Evolutionary conservation across 2,113 vertebrate species (phyloP).

Genomic region (Prunella himalayana): DNA sequence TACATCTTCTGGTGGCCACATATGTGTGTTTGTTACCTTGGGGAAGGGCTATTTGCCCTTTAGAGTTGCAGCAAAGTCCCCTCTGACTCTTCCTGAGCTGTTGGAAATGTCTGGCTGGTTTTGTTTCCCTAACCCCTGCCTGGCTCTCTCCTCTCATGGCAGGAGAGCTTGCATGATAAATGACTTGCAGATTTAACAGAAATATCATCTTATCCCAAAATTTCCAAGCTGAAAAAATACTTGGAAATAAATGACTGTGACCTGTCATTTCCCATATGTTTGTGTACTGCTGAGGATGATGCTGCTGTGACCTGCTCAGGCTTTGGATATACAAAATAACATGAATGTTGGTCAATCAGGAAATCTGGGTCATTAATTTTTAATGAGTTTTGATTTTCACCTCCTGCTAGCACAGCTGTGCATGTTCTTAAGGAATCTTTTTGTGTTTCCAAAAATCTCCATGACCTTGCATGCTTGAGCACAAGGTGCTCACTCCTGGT

Average conservation of each 20-base stretch:
- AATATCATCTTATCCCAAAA: not conserved
- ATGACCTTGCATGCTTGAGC: not conserved
- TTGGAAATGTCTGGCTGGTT: not conserved
- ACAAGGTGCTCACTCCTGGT: not conserved
- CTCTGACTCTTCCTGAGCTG: not conserved
- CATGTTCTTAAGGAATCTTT: not conserved
- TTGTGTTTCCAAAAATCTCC: not conserved
- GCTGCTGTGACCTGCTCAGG: not conserved
- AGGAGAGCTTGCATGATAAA: not conserved
- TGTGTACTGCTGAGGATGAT: not conserved
- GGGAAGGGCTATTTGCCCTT: not conserved
- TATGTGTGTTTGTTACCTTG: not conserved
- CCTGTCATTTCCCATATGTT: not conserved
- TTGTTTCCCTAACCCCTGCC: not conserved
- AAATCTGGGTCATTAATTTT: not conserved
- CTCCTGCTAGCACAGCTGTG: not conserved
- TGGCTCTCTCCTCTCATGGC: not conserved
- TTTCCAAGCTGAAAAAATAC: not conserved
- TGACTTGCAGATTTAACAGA: not conserved
- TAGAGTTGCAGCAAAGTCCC: not conserved
- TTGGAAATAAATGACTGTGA: not conserved
- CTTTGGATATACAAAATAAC: not conserved
- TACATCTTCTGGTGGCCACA: not conserved
- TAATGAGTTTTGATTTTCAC: not conserved
- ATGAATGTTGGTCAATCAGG: not conserved